A percentile compares a stretch with the other conserved stretches of the same genome.
phyloP scores from a whole-genome alignment of 2,113 vertebrate species.

The Cebidichthys violaceus region DNA sequence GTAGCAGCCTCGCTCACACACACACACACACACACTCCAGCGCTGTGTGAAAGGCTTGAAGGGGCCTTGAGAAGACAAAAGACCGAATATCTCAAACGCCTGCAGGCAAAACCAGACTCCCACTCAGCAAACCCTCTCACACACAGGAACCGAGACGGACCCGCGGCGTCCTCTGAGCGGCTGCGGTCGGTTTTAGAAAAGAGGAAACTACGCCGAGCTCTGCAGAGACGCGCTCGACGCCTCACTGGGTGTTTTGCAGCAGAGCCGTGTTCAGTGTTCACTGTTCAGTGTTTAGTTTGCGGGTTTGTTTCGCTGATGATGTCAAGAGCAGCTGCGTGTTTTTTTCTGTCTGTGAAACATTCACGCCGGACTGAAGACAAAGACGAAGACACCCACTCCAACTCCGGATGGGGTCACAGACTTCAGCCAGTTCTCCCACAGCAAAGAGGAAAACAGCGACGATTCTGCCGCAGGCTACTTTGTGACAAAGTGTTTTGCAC shows the following conservation, averaged over 20 bases:
- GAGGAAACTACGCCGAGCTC: slow-evolving; percentile 22
- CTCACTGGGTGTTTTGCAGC: slow-evolving; percentile 34
- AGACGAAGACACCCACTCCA: slow-evolving; percentile 69
- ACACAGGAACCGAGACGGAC: slow-evolving; percentile 26
- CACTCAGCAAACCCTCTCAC: slow-evolving; percentile 18
- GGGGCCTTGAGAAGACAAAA: slow-evolving; percentile 39
- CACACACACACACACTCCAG: too few species aligned
- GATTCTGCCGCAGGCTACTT: background rate
- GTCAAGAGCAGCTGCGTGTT: slow-evolving; percentile 67
- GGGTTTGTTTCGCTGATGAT: slow-evolving; percentile 44
- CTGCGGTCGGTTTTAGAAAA: slow-evolving; percentile 72
- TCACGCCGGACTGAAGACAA: slow-evolving; percentile 57
- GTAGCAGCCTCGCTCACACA: background rate
- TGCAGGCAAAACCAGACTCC: slow-evolving; percentile 65
- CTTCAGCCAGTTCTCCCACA: slow-evolving; percentile 65
- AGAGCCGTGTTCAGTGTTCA: slow-evolving; percentile 47
- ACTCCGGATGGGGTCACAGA: slow-evolving; percentile 62
- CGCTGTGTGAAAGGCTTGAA: background rate
- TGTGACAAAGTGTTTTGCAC: background rate
- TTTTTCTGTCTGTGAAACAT: slow-evolving; percentile 63
- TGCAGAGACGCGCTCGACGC: slow-evolving; percentile 37
- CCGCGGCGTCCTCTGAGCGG: slow-evolving; percentile 31
- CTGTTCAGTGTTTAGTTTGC: slow-evolving; percentile 45
- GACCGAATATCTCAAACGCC: slow-evolving; percentile 7
- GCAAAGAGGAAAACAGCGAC: slow-evolving; percentile 46